A percentile compares a stretch with the other conserved stretches of the same genome.
phyloP scores from a whole-genome alignment of 1,140 invertebrate species.

The Tetraneura akinire region DNA sequence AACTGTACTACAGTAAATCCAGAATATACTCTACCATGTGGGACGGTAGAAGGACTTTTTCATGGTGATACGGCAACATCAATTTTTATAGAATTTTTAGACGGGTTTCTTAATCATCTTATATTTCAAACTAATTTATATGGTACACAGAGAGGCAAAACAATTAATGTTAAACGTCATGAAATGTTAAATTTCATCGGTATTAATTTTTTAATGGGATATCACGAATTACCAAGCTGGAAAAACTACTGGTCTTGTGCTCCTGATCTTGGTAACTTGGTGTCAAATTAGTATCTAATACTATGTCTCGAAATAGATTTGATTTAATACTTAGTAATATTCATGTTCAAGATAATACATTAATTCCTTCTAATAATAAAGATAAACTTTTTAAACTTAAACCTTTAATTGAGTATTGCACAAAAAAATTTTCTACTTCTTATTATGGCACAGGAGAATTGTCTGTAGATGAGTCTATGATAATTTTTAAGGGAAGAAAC shows the following conservation, averaged over 20 bases:
- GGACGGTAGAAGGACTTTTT: conserved; percentile 22
- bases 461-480: not conserved
- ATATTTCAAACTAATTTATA: conserved; percentile 36
- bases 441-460: not conserved
- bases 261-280: conserved; percentile 31
- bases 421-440: not conserved
- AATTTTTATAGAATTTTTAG: conserved; percentile 35
- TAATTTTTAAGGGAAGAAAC: conserved; percentile 54
- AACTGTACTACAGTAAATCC: not conserved
- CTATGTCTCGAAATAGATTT: not conserved
- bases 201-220: no score
- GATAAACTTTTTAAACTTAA: not conserved
- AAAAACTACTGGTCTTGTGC: conserved; percentile 15
- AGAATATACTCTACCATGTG: not conserved
- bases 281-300: not conserved
- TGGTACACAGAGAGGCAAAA: conserved; percentile 22
- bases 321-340: no score
- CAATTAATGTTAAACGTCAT: not conserved
- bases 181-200: no score
- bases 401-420: not conserved
- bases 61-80: conserved; percentile 17
- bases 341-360: not conserved
- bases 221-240: not conserved
- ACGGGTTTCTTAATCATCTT: conserved; percentile 17
- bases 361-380: not conserved